These are phyloP conservation scores for Fringilla coelebs DNA, from an alignment of 2,797 vertebrate genomes.

Conservation along the genomic window DNA sequence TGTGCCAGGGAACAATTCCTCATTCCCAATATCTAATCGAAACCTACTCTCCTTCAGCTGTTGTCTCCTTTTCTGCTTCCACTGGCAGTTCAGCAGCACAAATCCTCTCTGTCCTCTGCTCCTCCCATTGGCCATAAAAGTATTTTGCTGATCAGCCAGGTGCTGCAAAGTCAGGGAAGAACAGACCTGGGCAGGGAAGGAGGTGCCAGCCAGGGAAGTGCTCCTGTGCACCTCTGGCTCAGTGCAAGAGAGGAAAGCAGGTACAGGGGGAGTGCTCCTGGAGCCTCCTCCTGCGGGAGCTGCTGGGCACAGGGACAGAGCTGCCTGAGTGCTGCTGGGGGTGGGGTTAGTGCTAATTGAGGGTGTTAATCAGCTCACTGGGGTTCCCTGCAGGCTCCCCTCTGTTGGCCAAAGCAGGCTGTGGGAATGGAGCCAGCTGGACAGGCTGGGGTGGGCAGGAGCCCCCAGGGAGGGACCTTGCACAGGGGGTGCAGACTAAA, in stretches of 20 bases:
- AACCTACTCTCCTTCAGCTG: not conserved
- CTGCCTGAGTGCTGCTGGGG: not conserved
- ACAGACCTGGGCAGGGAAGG: not conserved
- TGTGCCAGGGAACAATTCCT: not conserved
- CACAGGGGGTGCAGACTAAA: not conserved
- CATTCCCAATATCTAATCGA: not conserved
- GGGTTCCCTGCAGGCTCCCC: not conserved
- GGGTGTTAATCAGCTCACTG: not conserved
- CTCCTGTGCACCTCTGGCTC: not conserved
- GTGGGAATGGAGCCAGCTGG: not conserved
- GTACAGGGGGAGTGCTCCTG: accelerated
- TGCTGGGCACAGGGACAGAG: not conserved
- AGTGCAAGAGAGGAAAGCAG: not conserved
- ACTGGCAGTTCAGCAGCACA: not conserved
- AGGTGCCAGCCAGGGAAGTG: not conserved
- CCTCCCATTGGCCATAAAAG: not conserved
- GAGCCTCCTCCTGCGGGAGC: not conserved
- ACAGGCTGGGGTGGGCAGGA: not conserved
- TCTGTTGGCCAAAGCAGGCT: not conserved
- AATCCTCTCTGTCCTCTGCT: not conserved
- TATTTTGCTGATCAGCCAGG: not conserved
- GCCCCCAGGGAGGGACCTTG: not conserved
- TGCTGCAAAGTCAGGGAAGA: not conserved
- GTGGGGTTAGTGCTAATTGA: not conserved
- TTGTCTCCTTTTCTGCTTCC: not conserved